phyloP scores from a whole-genome alignment of 2,888 invertebrate species.

The Hecatera dysodea region DNA sequence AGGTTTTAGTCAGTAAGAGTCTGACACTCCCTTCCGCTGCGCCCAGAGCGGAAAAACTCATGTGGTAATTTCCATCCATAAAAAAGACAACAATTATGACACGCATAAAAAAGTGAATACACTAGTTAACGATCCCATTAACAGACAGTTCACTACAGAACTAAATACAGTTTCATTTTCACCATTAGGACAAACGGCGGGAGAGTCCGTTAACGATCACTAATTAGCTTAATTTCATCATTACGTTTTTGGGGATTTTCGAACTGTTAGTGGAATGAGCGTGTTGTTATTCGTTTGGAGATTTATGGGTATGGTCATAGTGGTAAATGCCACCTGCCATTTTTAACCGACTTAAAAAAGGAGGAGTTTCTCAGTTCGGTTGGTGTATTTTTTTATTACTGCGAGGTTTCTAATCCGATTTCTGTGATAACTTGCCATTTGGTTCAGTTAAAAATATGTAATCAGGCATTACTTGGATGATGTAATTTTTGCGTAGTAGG shows the following conservation, averaged over 20 bases:
- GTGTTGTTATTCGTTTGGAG: not conserved
- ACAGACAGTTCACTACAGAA: constrained; percentile 35
- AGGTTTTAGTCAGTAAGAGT: no score
- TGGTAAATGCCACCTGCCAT: not conserved
- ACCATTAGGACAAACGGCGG: constrained; percentile 47
- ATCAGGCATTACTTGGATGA: no score
- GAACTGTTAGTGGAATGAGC: not conserved
- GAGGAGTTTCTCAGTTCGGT: no score
- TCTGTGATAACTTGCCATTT: no score
- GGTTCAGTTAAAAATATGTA: no score
- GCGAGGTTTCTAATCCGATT: no score
- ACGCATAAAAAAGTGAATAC: constrained; percentile 7
- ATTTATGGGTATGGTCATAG: not conserved
- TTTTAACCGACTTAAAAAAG: not conserved
- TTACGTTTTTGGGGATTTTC: constrained; percentile 53
- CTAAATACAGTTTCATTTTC: constrained; percentile 61
- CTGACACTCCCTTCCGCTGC: no score
- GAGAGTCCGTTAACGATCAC: constrained; percentile 36
- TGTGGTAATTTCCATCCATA: no score
- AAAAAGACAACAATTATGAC: not conserved
- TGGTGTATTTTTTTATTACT: no score
- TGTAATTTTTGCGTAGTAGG: no score
- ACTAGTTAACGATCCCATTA: constrained; percentile 25
- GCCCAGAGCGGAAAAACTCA: no score
- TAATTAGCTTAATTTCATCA: constrained; percentile 59